Evolutionary conservation across 2,797 vertebrate genomes (phyloP).

Genomic region (Melanotaenia boesemani): DNA sequence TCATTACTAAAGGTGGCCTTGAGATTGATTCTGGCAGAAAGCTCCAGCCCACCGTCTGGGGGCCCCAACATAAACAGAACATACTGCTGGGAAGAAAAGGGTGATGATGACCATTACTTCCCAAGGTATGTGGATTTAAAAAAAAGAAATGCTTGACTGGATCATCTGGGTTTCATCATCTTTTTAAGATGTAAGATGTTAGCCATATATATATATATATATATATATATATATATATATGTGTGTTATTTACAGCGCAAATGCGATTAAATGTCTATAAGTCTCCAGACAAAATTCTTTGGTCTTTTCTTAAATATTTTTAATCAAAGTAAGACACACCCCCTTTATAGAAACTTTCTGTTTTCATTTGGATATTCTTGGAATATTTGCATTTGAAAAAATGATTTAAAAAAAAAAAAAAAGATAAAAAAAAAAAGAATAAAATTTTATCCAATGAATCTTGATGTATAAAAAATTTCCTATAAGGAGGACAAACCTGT

Average conservation of each 20-base stretch:
- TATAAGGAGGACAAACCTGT: neutral
- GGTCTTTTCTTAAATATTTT: too few relatives aligned
- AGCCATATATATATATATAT: too few relatives aligned
- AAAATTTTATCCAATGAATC: neutral
- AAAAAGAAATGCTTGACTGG: neutral
- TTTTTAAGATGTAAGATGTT: neutral
- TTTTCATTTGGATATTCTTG: neutral
- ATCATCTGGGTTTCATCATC: constrained; percentile 28
- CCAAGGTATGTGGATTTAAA: constrained; percentile 21
- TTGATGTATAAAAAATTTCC: neutral
- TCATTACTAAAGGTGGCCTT: constrained; percentile 68
- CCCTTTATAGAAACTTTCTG: too few relatives aligned
- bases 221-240: too few relatives aligned
- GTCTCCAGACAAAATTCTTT: too few relatives aligned
- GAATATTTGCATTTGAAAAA: neutral
- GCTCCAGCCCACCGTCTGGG: constrained; percentile 60
- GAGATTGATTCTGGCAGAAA: constrained; percentile 72
- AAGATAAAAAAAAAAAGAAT: neutral
- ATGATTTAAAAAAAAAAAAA: too few relatives aligned
- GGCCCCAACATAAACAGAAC: constrained; percentile 61
- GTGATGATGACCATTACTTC: constrained; percentile 66
- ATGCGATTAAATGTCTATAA: neutral
- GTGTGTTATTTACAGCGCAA: neutral
- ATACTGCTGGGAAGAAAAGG: constrained; percentile 58
- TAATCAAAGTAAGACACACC: too few relatives aligned